These are phyloP conservation scores for Aphis craccivora DNA, from an alignment of 1,140 invertebrate genomes.

Conservation along the genomic window DNA sequence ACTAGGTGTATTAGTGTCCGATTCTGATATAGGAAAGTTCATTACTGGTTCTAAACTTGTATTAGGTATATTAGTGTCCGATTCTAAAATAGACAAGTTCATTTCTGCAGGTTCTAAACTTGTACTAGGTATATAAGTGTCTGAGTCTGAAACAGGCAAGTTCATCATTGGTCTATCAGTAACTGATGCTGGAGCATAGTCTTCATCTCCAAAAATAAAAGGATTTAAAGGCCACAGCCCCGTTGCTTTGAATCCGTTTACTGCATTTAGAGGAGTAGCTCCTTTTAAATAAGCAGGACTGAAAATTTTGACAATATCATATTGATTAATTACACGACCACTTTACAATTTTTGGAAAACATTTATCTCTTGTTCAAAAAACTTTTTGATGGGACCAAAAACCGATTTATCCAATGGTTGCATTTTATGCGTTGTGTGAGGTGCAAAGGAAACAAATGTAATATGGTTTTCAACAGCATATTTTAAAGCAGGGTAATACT, in stretches of 20 bases:
- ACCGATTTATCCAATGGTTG: slow-evolving; percentile 63
- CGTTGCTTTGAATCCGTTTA: not conserved
- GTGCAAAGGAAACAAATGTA: slow-evolving; percentile 63
- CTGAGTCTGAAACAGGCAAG: no score
- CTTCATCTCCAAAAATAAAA: slow-evolving; percentile 63
- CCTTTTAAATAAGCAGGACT: not conserved
- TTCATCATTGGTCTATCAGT: slow-evolving; percentile 61
- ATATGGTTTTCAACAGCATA: slow-evolving; percentile 62
- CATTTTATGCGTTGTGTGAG: slow-evolving; percentile 63
- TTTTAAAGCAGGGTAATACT: slow-evolving; percentile 60
- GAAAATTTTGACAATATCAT: not conserved
- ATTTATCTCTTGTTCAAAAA: slow-evolving; percentile 39
- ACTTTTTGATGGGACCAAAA: slow-evolving; percentile 59
- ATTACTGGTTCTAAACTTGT: no score
- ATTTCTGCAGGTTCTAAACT: no score
- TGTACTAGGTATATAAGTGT: no score
- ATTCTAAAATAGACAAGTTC: no score
- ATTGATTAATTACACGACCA: slow-evolving; percentile 53
- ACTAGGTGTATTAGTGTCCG: no score
- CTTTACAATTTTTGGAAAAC: slow-evolving; percentile 45
- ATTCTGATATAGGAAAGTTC: no score
- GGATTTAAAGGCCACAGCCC: slow-evolving; percentile 64
- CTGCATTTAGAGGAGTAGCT: not conserved
- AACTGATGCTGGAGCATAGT: slow-evolving; percentile 63
- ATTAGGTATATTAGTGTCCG: no score